Evolutionary conservation across 2,113 vertebrate genomes (phyloP).

Genomic region (Zosterops japonicus): DNA sequence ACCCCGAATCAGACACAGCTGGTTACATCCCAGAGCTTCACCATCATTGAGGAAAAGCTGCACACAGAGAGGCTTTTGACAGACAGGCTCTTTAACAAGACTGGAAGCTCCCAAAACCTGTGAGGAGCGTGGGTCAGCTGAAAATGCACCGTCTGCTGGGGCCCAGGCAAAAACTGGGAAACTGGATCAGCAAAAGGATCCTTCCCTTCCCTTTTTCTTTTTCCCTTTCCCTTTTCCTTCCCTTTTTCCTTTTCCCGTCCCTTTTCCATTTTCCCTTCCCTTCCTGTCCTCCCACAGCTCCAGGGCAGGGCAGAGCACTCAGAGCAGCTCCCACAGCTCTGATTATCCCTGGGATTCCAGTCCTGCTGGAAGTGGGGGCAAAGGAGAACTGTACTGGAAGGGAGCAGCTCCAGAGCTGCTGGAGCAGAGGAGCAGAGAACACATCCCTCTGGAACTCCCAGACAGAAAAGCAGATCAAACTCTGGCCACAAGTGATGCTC

Average conservation of each 20-base stretch:
- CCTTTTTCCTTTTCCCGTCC: no score
- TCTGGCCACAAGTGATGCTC: neutral
- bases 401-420: conserved; percentile 1
- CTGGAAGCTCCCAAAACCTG: conserved; percentile 48
- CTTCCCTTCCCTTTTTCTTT: neutral
- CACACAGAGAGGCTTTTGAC: conserved; percentile 28
- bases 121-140: conserved; percentile 13
- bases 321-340: neutral
- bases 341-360: neutral
- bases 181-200: neutral
- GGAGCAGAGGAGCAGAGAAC: neutral
- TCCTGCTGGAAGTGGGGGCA: neutral
- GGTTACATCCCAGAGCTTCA: conserved; percentile 34
- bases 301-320: neutral
- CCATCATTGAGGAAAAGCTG: neutral
- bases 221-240: no score
- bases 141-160: conserved; percentile 12
- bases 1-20: conserved; percentile 48
- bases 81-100: conserved; percentile 54
- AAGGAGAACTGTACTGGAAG: neutral
- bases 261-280: no score
- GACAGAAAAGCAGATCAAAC: neutral
- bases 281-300: no score
- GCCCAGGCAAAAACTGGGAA: conserved; percentile 17
- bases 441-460: neutral